Percentiles rank a stretch among this genome's conserved stretches.
Conservation (phyloP, 2,113 vertebrate genomes). For the Tetraodon nigroviridis region DNA sequence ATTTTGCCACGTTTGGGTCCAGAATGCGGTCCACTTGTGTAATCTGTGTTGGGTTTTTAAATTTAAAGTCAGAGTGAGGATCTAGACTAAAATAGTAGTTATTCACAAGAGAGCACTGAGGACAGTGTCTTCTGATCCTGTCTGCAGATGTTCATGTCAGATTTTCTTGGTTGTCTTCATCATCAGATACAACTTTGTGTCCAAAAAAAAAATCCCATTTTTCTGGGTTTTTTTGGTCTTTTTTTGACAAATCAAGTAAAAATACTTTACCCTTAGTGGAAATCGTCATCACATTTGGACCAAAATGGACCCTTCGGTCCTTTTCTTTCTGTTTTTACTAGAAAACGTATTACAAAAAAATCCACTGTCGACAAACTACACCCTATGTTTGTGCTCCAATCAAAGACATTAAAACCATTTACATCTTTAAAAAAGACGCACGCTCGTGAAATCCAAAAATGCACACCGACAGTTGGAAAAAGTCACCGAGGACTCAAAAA, state of each 20-base stretch:
- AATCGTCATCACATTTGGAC: slow-evolving; percentile 24
- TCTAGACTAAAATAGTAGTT: background rate
- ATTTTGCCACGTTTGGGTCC: background rate
- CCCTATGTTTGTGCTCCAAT: slow-evolving; percentile 4
- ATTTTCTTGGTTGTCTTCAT: background rate
- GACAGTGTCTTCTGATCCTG: background rate
- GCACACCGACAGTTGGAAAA: background rate
- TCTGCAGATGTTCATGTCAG: background rate
- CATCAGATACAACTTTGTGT: background rate
- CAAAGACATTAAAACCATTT: slow-evolving; percentile 3
- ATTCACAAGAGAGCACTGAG: background rate
- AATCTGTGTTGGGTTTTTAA: slow-evolving; percentile 3
- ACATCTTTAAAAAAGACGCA: background rate
- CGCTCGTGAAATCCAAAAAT: background rate
- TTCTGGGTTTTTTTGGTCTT: slow-evolving; percentile 20
- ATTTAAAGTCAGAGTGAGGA: background rate
- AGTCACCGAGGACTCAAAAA: slow-evolving; percentile 41
- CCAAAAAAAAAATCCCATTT: slow-evolving; percentile 20
- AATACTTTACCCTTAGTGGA: slow-evolving; percentile 4
- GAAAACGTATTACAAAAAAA: slow-evolving; percentile 46
- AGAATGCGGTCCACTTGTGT: background rate
- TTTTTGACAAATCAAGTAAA: slow-evolving; percentile 3
- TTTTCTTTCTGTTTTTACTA: slow-evolving; percentile 16
- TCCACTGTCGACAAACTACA: slow-evolving; percentile 9
- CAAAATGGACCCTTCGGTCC: slow-evolving; percentile 43